A percentile compares a stretch with the other conserved stretches of the same genome.
Conservation (phyloP, 2,888 invertebrate species). For the Aplocera efformata region DNA sequence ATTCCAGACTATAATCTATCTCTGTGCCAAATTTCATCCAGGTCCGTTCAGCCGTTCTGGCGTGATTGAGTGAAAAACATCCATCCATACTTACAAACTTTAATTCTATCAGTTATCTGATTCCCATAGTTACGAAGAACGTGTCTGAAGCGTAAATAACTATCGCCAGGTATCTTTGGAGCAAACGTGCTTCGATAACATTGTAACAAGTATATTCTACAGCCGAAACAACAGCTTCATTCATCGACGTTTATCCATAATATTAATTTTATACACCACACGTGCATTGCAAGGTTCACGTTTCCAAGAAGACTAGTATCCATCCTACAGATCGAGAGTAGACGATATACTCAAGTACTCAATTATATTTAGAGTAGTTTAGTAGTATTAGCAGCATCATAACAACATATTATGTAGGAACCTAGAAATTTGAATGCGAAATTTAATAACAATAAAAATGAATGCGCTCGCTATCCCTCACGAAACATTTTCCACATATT, state of each 20-base stretch:
- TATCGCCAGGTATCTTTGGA: background rate
- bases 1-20: no score
- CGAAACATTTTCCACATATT: no score
- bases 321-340: constrained; percentile 9
- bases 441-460: constrained; percentile 4
- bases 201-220: constrained; percentile 33
- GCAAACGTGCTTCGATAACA: constrained; percentile 17
- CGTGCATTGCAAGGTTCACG: constrained; percentile 37
- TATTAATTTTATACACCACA: constrained; percentile 40
- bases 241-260: constrained; percentile 35
- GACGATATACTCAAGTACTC: no score
- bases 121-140: constrained; percentile 24
- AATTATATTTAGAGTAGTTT: no score
- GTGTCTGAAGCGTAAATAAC: constrained; percentile 33
- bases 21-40: no score
- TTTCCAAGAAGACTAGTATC: constrained; percentile 32
- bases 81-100: no score
- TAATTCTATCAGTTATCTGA: no score
- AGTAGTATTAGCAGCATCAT: no score
- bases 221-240: constrained; percentile 39
- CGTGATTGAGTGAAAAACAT: no score
- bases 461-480: no score
- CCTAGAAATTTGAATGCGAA: background rate
- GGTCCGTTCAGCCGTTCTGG: no score
- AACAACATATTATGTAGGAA: constrained; percentile 4